Conservation (phyloP, 2,113 vertebrate genomes). For the Pteruthius melanotis region DNA sequence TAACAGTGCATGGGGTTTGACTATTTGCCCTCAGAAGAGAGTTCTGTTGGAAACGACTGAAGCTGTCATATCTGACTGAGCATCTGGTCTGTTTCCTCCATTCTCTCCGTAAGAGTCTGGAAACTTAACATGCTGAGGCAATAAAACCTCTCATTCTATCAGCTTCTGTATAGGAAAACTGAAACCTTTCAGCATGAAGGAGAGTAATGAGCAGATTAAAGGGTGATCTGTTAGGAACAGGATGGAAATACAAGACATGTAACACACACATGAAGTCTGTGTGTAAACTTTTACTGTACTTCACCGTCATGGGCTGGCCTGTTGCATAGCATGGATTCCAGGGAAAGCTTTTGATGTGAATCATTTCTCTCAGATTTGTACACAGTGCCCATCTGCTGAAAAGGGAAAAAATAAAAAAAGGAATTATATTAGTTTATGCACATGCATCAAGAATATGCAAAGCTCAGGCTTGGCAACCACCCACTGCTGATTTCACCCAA, state of each 20-base stretch:
- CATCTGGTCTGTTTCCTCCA: constrained; percentile 41
- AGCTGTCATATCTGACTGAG: background rate
- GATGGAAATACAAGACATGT: constrained; percentile 11
- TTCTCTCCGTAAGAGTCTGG: background rate
- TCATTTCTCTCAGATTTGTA: background rate
- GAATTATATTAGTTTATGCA: background rate
- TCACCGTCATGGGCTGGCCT: background rate
- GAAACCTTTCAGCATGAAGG: constrained; percentile 41
- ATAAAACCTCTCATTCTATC: constrained; percentile 19
- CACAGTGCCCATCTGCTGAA: background rate
- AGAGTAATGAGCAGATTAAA: constrained; percentile 51
- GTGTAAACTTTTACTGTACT: constrained; percentile 37
- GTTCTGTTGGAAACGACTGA: background rate
- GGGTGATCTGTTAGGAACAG: constrained; percentile 13
- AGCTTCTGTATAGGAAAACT: constrained; percentile 45
- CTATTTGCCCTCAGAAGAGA: background rate
- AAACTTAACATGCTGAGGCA: constrained; percentile 27
- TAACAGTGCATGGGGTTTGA: background rate
- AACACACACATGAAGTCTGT: constrained; percentile 16
- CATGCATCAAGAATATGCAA: background rate
- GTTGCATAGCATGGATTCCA: background rate
- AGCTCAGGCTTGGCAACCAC: background rate
- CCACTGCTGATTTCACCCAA: background rate
- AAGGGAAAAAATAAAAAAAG: background rate
- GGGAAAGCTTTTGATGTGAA: constrained; percentile 31